Base-by-base conservation (phyloP, 2,797 vertebrate species). In the Siniperca scherzeri region DNA sequence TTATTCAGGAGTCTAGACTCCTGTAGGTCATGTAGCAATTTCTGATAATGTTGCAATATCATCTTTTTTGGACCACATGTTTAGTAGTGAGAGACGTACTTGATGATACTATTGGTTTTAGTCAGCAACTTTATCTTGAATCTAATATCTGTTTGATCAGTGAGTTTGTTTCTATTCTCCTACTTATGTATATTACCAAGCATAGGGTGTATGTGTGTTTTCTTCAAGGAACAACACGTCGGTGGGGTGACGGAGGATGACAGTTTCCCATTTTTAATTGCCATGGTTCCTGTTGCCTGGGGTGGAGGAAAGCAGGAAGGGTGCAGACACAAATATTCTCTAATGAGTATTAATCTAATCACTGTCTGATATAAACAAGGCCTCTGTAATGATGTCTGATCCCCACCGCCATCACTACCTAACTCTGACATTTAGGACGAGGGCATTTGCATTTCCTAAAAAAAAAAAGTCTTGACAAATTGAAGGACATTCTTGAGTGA, bases 261-360 rank as follows among this genome's bases (percentile, higher is more conserved):
- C 94, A 94, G 92, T 85, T 93, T 95, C 89, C 89, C 91, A 86
- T 94, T 96, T 96, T 95, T 96, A 96, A 96, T 96, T 96, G 95
- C 95, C 91, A 92, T 91, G 89, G 92, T 90, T 94, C 88, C 92
- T 88, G 93, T 94, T 94, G 93, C 92, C 91, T 68, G 87, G 91
- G 84, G 69, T 77, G 90, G 82, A 93, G 95, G 91, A 94, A 91
- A 86, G 94, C 93, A 96, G 95, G 84, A 95, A 93, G 93, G 94
- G 92, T 94, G 92, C 94, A 95, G 94, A 96, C 95, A 96, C 84
- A 93, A 95, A 96, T 95, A 97, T 95, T 94, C 95, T 96, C 96
- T 97, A 97, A 97, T 95, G 96, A 96, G 95, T 97, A 96, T 96
- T 97, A 96, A 96, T 96, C 96, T 97, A 97, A 97, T 97, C 94